A percentile compares a stretch with the other conserved stretches of the same genome.
phyloP scores from a whole-genome alignment of 2,797 vertebrate species.

The Psittacula echo region DNA sequence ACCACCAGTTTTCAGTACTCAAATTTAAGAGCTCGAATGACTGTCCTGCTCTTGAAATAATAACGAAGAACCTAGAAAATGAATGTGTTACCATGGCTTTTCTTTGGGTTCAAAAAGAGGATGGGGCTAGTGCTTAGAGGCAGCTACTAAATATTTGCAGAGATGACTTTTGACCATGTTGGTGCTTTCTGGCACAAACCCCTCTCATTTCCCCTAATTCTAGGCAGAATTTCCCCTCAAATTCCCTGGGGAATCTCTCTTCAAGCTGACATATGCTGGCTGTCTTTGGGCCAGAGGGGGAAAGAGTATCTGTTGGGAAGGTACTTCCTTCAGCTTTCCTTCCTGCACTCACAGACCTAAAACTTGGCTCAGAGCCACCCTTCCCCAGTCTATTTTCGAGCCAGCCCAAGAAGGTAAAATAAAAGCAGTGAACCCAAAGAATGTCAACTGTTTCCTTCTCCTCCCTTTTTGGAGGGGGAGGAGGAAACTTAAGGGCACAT shows the following conservation, averaged over 20 bases:
- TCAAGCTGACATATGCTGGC: background rate
- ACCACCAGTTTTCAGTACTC: slow-evolving; percentile 48
- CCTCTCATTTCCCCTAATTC: background rate
- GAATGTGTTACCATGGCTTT: slow-evolving; percentile 30
- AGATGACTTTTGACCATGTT: background rate
- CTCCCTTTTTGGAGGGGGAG: slow-evolving; percentile 10
- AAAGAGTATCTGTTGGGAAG: background rate
- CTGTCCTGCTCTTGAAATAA: slow-evolving; percentile 49
- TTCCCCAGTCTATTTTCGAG: background rate
- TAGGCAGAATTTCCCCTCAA: background rate
- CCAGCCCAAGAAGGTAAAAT: background rate
- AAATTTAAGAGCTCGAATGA: slow-evolving; percentile 35
- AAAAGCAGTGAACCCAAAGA: background rate
- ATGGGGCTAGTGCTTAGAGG: background rate
- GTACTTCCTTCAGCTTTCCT: slow-evolving; percentile 13
- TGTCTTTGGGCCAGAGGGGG: background rate
- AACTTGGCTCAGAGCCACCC: background rate
- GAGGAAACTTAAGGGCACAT: background rate
- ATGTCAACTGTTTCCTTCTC: background rate
- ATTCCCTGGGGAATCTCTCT: background rate
- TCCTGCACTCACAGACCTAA: background rate
- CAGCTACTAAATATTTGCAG: slow-evolving; percentile 28
- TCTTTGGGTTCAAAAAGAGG: slow-evolving; percentile 24
- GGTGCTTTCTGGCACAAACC: slow-evolving; percentile 29
- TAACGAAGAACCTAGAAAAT: slow-evolving; percentile 52